Conservation (phyloP, 2,797 vertebrate species). For the Hydrophis major region DNA sequence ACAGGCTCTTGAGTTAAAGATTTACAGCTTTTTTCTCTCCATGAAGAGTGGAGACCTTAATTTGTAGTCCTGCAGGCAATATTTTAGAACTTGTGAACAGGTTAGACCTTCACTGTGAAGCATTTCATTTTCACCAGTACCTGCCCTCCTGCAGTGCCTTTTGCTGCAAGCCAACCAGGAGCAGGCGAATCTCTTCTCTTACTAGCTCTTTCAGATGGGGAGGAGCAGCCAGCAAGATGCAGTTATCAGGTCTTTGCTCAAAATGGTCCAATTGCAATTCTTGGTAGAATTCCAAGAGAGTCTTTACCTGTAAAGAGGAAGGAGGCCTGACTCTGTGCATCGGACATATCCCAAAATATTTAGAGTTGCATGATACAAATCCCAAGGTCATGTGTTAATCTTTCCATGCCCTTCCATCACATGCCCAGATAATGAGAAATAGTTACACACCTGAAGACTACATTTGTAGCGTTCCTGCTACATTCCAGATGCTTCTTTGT, state of each 20-base stretch:
- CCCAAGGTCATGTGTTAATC: neutral
- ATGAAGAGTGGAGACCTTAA: neutral
- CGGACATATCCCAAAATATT: neutral
- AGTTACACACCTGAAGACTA: neutral
- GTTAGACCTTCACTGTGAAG: neutral
- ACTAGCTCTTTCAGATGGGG: slow-evolving; percentile 71
- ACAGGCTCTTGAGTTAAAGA: neutral
- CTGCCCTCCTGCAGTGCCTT: slow-evolving; percentile 71
- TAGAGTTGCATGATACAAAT: neutral
- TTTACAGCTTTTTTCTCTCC: neutral
- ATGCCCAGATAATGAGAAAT: neutral
- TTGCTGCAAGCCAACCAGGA: slow-evolving; percentile 67
- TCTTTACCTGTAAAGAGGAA: slow-evolving; percentile 60
- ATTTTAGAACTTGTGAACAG: neutral
- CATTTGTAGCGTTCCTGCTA: neutral
- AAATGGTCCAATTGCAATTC: slow-evolving; percentile 42
- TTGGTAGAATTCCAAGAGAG: slow-evolving; percentile 65
- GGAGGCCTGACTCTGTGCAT: neutral
- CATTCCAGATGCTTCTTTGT: neutral
- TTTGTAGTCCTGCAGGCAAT: neutral
- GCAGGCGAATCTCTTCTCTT: slow-evolving; percentile 72
- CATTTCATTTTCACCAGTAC: slow-evolving; percentile 48
- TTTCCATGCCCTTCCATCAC: too few relatives aligned
- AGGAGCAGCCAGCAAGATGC: slow-evolving; percentile 69
- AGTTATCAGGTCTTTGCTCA: neutral